Base-by-base conservation (phyloP, 2,888 invertebrate genomes). In the Crepidodera aurea region DNA sequence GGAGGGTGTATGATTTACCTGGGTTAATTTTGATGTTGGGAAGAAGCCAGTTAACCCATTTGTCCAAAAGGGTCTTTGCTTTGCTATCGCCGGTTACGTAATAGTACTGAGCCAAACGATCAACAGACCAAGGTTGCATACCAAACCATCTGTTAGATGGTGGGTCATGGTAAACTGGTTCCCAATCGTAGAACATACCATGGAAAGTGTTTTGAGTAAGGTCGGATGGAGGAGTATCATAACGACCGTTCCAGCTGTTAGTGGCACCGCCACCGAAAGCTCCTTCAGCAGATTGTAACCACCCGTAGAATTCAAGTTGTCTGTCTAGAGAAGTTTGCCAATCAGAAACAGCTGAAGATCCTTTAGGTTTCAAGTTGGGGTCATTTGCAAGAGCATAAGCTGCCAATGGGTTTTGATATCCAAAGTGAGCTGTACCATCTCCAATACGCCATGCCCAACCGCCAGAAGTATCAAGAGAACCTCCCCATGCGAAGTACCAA, bases 61-160 rank as follows among this genome's bases (percentile, higher is more conserved):
- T 71, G 32, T 69, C 64, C 55, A 72, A 64, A 16, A 72, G 48
- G 16, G 61, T 18, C 54, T 71, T 63, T 2, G 67, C 69, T 16
- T 32, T 64, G 10, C 39, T 15, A 19, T 72, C 69, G 8, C 69
- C 70, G 46, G 65, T 69, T 8, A 67, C 69, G 59, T 71, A 71
- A 60, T 72, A 72, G 62, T 70, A 71, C 55, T 72, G 72, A 8
- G 72, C 72, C 27, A 72, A 60, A 51, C 72, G 62, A 42, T 72
- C 72, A 34, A 66, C 62, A 8, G 72, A 72, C 72, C 72, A 72
- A n/a, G 71, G 57, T 62, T 71, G 72, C 72, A 72, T 72, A 59
- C 72, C 72, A 55, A 51, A 72, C 71, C 72, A 72, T 65, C 69
- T 70, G 69, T 72, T 72, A 34, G 72, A 72, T 56, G 72, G 72